phyloP scores from a whole-genome alignment of 2,797 vertebrate species.

The Acrossocheilus wenchowensis region DNA sequence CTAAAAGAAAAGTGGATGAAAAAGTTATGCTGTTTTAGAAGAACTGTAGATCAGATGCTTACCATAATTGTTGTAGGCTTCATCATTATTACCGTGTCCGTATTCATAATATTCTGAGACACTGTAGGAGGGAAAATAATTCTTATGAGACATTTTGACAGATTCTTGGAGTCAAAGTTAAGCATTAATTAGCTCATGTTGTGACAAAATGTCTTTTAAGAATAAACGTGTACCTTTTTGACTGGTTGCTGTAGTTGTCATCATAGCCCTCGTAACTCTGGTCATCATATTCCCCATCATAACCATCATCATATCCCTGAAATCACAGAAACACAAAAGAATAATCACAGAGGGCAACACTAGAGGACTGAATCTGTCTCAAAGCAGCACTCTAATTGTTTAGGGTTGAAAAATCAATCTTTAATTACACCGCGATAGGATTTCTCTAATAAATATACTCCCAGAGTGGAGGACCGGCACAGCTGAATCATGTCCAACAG shows the following conservation, averaged over 20 bases:
- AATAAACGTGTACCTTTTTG: constrained; percentile 85
- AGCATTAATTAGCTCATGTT: neutral
- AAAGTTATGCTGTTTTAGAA: neutral
- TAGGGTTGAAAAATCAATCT: constrained; percentile 66
- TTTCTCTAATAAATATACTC: constrained; percentile 64
- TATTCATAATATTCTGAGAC: constrained; percentile 97
- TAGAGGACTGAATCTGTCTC: constrained; percentile 16
- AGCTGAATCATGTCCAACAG: constrained; percentile 63
- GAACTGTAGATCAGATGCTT: constrained; percentile 69
- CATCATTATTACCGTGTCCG: constrained; percentile 88
- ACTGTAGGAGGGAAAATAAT: constrained; percentile 72
- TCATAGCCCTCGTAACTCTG: constrained; percentile 92
- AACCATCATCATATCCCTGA: constrained; percentile 95
- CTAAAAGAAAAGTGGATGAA: constrained; percentile 2
- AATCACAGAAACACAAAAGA: constrained; percentile 56
- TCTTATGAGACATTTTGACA: neutral
- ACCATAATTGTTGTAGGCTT: constrained; percentile 95
- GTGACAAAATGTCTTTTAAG: neutral
- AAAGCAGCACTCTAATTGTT: constrained; percentile 60
- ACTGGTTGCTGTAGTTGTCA: constrained; percentile 88
- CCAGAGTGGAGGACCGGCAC: constrained; percentile 56
- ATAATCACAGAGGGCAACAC: constrained; percentile 41
- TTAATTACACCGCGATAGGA: constrained; percentile 63
- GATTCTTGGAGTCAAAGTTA: neutral
- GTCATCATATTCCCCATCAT: constrained; percentile 94